Evolutionary conservation across 2,113 vertebrate species (phyloP).

Genomic region (Dicrurus megarhynchus): DNA sequence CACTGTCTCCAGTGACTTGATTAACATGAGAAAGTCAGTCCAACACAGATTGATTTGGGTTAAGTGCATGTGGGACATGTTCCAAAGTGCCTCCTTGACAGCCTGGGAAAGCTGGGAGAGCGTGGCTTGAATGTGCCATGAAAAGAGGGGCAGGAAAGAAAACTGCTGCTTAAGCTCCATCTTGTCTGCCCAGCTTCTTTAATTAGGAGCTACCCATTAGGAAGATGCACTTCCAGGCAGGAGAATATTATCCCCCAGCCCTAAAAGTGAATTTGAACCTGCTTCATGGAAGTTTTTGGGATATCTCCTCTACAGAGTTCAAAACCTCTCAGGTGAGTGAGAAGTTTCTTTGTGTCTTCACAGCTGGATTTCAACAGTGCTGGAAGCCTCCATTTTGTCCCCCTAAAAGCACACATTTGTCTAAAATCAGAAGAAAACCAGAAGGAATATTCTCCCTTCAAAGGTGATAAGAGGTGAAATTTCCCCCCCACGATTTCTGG

Average conservation of each 20-base stretch:
- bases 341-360: neutral
- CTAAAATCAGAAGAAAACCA: neutral
- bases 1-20: neutral
- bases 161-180: neutral
- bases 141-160: neutral
- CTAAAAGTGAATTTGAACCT: neutral
- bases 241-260: neutral
- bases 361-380: neutral
- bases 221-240: neutral
- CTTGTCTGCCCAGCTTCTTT: neutral
- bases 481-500: neutral
- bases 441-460: neutral
- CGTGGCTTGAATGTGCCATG: neutral
- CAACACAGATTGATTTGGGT: neutral
- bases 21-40: neutral
- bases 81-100: neutral
- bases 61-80: neutral
- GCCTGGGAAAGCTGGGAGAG: neutral
- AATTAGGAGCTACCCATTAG: neutral
- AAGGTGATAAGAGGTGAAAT: neutral
- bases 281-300: neutral
- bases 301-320: neutral
- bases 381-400: neutral
- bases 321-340: neutral
- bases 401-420: neutral